These are phyloP conservation scores for Pipistrellus pygmaeus DNA, from an alignment of 2,797 vertebrate genomes.

Conservation along the genomic window DNA sequence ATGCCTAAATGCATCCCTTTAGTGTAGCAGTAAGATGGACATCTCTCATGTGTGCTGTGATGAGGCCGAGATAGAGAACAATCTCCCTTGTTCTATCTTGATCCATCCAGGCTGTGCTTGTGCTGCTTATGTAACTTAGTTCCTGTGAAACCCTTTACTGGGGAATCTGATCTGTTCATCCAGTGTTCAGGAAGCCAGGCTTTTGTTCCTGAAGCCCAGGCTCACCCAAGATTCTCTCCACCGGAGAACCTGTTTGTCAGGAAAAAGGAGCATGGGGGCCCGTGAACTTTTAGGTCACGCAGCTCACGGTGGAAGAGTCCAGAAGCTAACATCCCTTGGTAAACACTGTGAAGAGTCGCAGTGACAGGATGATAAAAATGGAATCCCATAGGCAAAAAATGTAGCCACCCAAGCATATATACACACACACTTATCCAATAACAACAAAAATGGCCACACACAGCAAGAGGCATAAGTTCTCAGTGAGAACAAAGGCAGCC, in stretches of 20 bases:
- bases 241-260: constrained; percentile 80
- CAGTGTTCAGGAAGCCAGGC: constrained; percentile 35
- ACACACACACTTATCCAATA: neutral
- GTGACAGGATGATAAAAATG: constrained; percentile 47
- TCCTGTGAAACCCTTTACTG: constrained; percentile 47
- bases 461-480: constrained; percentile 83
- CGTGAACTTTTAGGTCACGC: constrained; percentile 69
- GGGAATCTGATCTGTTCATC: constrained; percentile 70
- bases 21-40: neutral
- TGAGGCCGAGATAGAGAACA: neutral
- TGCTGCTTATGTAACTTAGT: constrained; percentile 28
- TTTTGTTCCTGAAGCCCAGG: constrained; percentile 73
- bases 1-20: neutral
- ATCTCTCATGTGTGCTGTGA: neutral
- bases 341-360: constrained; percentile 64
- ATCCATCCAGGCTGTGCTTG: neutral
- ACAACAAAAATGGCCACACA: constrained; percentile 67
- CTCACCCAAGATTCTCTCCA: constrained; percentile 36
- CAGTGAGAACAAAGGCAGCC: constrained; percentile 89
- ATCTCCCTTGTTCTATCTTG: neutral
- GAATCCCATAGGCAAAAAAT: constrained; percentile 72
- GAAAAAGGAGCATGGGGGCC: constrained; percentile 61
- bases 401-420: constrained; percentile 66
- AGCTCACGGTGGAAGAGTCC: constrained; percentile 65
- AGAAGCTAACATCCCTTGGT: constrained; percentile 39